Conservation (phyloP, 2,888 invertebrate species). For the Acronicta alni region DNA sequence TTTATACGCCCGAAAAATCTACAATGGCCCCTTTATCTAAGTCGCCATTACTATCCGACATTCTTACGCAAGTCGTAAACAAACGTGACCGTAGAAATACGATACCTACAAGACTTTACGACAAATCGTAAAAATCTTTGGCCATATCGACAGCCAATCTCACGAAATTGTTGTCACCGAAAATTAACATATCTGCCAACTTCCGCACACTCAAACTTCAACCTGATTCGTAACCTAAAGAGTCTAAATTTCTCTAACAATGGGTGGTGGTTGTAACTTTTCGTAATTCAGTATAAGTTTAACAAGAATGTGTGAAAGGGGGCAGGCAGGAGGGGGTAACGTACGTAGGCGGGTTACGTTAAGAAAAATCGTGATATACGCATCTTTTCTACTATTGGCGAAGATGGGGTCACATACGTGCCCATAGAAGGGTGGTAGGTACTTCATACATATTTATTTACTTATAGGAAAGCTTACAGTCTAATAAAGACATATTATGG, state of each 20-base stretch:
- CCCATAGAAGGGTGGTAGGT: constrained; percentile 22
- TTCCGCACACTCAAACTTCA: neutral
- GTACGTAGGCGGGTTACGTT: constrained; percentile 61
- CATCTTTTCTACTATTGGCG: constrained; percentile 72
- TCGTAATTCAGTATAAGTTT: constrained; percentile 16
- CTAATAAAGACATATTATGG: too few species aligned
- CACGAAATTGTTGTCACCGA: constrained; percentile 32
- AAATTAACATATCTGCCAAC: neutral
- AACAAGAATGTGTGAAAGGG: constrained; percentile 61
- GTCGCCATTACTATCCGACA: constrained; percentile 37
- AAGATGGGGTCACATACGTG: constrained; percentile 50
- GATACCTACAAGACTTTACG: constrained; percentile 60
- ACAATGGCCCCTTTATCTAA: constrained; percentile 45
- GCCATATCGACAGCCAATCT: constrained; percentile 58
- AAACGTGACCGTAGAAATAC: constrained; percentile 56
- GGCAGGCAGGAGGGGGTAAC: constrained; percentile 64
- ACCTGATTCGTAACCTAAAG: rapidly evolving
- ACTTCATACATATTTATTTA: constrained; percentile 14
- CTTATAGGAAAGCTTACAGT: constrained; percentile 1
- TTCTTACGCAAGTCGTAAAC: constrained; percentile 43
- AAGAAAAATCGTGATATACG: constrained; percentile 71
- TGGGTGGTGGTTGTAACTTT: constrained; percentile 11
- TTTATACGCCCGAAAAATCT: constrained; percentile 31
- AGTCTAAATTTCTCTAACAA: constrained; percentile 3
- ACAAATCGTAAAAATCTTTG: constrained; percentile 62